Percentiles rank a stretch among this genome's conserved stretches.
Evolutionary conservation across 2,797 vertebrate species (phyloP).

Genomic region (Sebastes minor): DNA sequence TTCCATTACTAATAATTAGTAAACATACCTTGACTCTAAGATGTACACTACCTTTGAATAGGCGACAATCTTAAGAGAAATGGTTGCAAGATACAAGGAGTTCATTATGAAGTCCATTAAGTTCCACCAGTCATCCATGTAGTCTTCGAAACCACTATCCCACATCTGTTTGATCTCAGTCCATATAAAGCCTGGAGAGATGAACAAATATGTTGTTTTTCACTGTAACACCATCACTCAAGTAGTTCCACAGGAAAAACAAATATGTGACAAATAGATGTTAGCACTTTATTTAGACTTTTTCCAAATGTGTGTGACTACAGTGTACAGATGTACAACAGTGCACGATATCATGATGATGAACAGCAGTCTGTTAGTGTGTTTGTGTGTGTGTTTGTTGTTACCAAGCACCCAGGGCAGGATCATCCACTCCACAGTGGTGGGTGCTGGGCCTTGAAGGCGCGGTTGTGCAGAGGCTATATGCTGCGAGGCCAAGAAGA

Average conservation of each 20-base stretch:
- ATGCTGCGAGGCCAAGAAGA: conserved; percentile 94
- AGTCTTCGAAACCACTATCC: conserved; percentile 96
- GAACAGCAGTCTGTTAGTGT: background rate
- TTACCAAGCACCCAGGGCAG: conserved; percentile 99
- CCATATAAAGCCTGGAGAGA: conserved; percentile 93
- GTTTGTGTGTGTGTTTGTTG: background rate
- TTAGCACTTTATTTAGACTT: background rate
- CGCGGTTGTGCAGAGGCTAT: conserved; percentile 83
- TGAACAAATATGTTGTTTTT: conserved; percentile 2
- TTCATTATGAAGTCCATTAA: conserved; percentile 99
- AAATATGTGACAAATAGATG: background rate
- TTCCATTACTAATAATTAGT: too few species aligned
- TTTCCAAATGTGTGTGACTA: background rate
- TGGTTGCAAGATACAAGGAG: conserved; percentile 95
- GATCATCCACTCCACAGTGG: conserved; percentile 97
- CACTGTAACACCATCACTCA: background rate
- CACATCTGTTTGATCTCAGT: conserved; percentile 99
- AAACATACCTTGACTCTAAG: background rate
- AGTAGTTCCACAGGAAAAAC: background rate
- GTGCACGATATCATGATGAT: background rate
- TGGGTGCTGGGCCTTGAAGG: conserved; percentile 91
- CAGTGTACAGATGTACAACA: background rate
- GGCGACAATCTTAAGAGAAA: conserved; percentile 95
- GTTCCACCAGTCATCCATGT: conserved; percentile 99
- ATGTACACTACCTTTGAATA: conserved; percentile 88